These are phyloP conservation scores for Salvelinus sp. DNA, from an alignment of 2,113 vertebrate species.

Conservation along the genomic window DNA sequence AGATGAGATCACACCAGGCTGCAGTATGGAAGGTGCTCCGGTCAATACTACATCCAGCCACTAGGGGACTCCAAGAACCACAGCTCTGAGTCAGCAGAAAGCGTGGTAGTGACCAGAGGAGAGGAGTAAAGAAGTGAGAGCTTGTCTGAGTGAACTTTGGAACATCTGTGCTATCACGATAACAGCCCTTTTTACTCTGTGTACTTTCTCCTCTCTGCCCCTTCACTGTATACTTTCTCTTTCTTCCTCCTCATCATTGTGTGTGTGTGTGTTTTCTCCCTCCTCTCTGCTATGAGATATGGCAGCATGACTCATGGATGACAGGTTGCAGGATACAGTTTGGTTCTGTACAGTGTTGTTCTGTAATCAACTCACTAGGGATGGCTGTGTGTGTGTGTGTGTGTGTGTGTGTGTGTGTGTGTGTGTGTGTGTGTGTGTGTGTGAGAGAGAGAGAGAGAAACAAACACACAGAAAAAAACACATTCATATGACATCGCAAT, in stretches of 20 bases:
- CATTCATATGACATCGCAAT: no score
- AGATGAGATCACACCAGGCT: slow-evolving; percentile 12
- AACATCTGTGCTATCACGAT: neutral
- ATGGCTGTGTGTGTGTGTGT: neutral
- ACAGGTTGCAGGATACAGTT: slow-evolving; percentile 20
- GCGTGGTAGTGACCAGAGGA: neutral
- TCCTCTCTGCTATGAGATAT: slow-evolving; percentile 30
- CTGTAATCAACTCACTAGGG: slow-evolving; percentile 44
- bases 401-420: neutral
- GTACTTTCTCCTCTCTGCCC: slow-evolving; percentile 36
- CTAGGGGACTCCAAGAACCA: slow-evolving; percentile 56
- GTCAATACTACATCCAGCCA: slow-evolving; percentile 39
- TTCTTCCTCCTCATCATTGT: neutral
- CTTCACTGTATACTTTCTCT: slow-evolving; percentile 29
- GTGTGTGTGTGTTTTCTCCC: neutral
- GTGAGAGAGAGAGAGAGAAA: no score
- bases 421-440: neutral
- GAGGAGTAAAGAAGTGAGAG: no score
- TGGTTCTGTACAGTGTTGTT: neutral
- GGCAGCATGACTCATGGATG: slow-evolving; percentile 54
- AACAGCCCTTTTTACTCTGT: neutral
- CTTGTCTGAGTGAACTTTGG: neutral
- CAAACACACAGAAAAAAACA: no score
- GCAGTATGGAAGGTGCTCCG: neutral
- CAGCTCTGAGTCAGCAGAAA: slow-evolving; percentile 51